Evolutionary conservation across 2,888 invertebrate species (phyloP).

Genomic region (Pogonocherus hispidulus): DNA sequence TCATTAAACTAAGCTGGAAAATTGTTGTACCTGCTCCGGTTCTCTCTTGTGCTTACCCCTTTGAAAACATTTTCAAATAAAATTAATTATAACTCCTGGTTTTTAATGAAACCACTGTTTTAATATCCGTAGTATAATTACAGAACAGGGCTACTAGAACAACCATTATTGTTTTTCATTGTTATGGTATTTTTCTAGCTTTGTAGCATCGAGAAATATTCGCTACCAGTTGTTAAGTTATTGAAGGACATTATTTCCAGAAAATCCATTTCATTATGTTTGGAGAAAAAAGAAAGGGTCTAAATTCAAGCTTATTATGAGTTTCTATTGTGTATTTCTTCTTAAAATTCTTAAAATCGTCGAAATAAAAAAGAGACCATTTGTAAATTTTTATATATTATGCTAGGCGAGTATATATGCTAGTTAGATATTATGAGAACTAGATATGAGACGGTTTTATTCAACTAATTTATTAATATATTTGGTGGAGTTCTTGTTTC

Average conservation of each 20-base stretch:
- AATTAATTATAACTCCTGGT: slow-evolving; percentile 15
- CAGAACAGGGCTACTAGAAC: background rate
- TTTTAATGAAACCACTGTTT: slow-evolving; percentile 18
- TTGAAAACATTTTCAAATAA: slow-evolving; percentile 13
- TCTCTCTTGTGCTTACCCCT: slow-evolving; percentile 6
- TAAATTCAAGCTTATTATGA: too few species aligned
- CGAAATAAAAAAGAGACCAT: too few species aligned
- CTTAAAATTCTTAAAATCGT: too few species aligned
- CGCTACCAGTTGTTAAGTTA: background rate
- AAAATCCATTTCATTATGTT: background rate
- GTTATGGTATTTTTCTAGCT: background rate
- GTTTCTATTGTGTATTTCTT: too few species aligned
- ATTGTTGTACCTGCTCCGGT: slow-evolving; percentile 24
- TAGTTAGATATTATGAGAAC: too few species aligned
- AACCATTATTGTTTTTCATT: background rate
- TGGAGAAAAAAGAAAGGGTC: too few species aligned
- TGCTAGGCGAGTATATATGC: too few species aligned
- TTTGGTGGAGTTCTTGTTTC: too few species aligned
- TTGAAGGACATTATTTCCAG: background rate
- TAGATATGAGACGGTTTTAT: too few species aligned
- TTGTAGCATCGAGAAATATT: background rate
- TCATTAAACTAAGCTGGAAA: slow-evolving; percentile 30
- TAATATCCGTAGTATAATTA: background rate
- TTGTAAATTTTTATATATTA: too few species aligned
- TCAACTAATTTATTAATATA: too few species aligned